Evolutionary conservation across 1,140 invertebrate species (phyloP), one percentile per base, ranked within the genome.

Genomic region (Rhyzopertha dominica): DNA sequence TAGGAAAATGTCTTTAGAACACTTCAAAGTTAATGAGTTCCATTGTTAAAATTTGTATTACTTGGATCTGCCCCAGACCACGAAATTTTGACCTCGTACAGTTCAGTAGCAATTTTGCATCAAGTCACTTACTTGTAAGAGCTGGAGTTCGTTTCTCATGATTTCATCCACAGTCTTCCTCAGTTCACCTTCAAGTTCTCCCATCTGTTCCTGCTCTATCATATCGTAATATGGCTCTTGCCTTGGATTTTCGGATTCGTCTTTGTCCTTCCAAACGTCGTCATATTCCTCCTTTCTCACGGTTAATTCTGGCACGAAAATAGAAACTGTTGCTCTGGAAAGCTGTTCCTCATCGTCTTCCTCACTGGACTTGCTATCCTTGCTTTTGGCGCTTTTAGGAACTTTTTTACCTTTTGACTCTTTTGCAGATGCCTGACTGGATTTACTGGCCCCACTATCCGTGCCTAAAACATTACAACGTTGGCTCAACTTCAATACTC

Each of bases 171-270:
- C 90, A 17, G 76, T 74, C 30, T 82, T 71, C 54, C 93, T 71
- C 12, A 96, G 76, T 69, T 94, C 89, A 42, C 80, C 73, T 65
- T 95, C 90, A 20, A 96, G 79, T 64, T 90, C 82, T 2, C 74
- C 70, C 49, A 84, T 79, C 66, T 95, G 94, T 50, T 93, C 85
- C 45, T 79, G 71, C 56, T 85, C 80, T 35, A 96, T 84, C 66
- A 91, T 83, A 43, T 91, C 83, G 44, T 78, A 70, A 59, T 95
- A 89, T 59, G 85, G 82, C 5, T 73, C 70, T 55, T 91, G 87
- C 28, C 70, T 64, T 0, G 77, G 68, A 52, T 68, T 73, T 38
- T 58, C 71, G 39, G 55, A 69, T 62, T 95, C 89, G 53, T 91
- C 83, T 62, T 82, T 84, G 22, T 80, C 75, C 48, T 79, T 79